Evolutionary conservation across 1,140 invertebrate species (phyloP), one percentile per base, ranked within the genome.

Genomic region (Dysdera silvatica): DNA sequence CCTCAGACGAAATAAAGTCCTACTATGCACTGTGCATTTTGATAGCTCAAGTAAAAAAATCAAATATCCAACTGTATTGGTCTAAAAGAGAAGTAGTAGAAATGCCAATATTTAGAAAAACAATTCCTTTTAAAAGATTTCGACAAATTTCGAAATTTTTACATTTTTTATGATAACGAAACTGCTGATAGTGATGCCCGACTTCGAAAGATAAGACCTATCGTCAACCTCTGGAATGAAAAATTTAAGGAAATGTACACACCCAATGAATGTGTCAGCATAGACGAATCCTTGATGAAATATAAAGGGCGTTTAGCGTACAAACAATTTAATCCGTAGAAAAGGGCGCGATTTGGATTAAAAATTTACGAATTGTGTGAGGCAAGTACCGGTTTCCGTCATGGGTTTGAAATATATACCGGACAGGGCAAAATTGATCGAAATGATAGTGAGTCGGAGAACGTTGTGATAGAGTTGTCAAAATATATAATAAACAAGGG

Each of bases 361-460:
- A 45, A 45, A 18, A 20, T 45, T 12, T 45, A 4, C 24, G 24
- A 45, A 4, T 18, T 45, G 4, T 45, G 3, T 45, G 41, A 45
- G 24, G n/a, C 41, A 23, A 23, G n/a, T 20, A 20, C 41, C 2
- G 41, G 3, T 45, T 45, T n/a, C 1, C n/a, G n/a, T n/a, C n/a
- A 45, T 45, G n/a, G n/a, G n/a, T 45, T 45, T 45, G 24, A 45
- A 45, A 45, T 45, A 45, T 45, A 45, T 45, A 45, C 41, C 41
- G n/a, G n/a, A 8, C 16, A 45, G 6, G n/a, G 23, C 41, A 45
- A 45, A 37, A 37, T 37, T 10, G 23, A 45, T 20, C 41, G 16
- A 18, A 20, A 45, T 18, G 41, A 45, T 45, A 45, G 41, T 20
- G n/a, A 16, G n/a, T 45, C 41, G 16, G 41, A 45, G 23, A 37